phyloP scores from a whole-genome alignment of 2,113 vertebrate species.

The Rana temporaria region DNA sequence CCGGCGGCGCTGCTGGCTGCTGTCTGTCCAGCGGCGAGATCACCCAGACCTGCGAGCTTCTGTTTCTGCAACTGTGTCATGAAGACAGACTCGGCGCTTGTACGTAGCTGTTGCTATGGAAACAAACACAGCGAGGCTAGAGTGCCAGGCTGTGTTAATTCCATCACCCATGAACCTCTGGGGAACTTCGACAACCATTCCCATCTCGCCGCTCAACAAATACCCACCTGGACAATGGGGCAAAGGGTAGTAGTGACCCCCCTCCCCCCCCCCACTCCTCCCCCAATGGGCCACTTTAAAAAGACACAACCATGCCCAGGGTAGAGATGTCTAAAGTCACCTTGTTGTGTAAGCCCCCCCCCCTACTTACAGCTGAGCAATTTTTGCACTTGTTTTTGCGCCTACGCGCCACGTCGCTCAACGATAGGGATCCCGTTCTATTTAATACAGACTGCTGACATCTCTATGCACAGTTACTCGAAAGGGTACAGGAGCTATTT shows the following conservation, averaged over 20 bases:
- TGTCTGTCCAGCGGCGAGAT: slow-evolving; percentile 71
- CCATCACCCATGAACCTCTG: slow-evolving; percentile 82
- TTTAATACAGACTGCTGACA: too few species aligned
- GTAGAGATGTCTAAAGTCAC: too few species aligned
- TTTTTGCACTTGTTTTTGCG: too few species aligned
- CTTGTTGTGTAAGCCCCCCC: too few species aligned
- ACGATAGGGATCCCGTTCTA: too few species aligned
- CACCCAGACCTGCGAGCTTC: slow-evolving; percentile 74
- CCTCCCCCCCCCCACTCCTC: background rate
- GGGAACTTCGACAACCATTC: slow-evolving; percentile 79
- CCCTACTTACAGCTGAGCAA: too few species aligned
- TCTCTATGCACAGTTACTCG: too few species aligned
- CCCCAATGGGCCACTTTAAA: background rate
- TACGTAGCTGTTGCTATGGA: slow-evolving; percentile 79
- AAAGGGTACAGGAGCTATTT: too few species aligned
- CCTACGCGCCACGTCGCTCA: too few species aligned
- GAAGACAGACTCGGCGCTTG: slow-evolving; percentile 74
- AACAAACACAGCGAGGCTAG: slow-evolving; percentile 79
- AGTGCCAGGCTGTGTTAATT: slow-evolving; percentile 82
- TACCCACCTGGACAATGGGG: slow-evolving; percentile 17
- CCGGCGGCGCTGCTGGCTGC: slow-evolving; percentile 70
- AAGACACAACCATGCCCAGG: too few species aligned
- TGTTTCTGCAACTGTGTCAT: slow-evolving; percentile 80
- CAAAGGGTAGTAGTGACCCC: too few species aligned
- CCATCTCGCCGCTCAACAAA: slow-evolving; percentile 68